Conservation (phyloP, 1,140 invertebrate species). For the Chelonus insularis region DNA sequence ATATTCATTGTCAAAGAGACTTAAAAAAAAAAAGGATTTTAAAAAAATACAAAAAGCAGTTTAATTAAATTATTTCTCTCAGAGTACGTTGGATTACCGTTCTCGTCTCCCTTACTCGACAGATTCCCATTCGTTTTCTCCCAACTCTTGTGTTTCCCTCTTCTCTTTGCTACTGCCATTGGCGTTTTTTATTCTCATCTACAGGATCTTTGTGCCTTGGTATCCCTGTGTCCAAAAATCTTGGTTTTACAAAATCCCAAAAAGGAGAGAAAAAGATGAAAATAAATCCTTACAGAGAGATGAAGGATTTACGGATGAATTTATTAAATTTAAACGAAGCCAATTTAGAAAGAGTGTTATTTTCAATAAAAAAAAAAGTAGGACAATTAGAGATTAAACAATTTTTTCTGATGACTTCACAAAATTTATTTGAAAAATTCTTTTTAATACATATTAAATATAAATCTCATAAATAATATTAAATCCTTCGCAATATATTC, state of each 20-base stretch:
- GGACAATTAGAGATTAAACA: too few species aligned
- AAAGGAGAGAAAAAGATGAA: neutral
- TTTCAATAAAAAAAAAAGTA: too few species aligned
- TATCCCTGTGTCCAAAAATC: neutral
- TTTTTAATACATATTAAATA: too few species aligned
- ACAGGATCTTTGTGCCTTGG: too few species aligned
- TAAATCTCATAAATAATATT: too few species aligned
- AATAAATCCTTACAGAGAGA: neutral
- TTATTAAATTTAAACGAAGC: too few species aligned
- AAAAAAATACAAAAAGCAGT: neutral
- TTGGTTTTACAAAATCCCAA: neutral
- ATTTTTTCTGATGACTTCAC: too few species aligned
- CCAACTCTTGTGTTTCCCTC: neutral
- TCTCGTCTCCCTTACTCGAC: neutral
- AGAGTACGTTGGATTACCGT: constrained; percentile 5
- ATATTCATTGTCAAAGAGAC: constrained; percentile 3
- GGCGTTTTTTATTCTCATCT: neutral
- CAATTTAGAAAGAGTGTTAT: too few species aligned
- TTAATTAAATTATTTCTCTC: constrained; percentile 14
- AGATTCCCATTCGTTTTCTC: neutral
- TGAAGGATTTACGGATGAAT: too few species aligned
- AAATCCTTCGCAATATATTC: too few species aligned
- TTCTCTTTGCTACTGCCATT: neutral
- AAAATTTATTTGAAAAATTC: too few species aligned
- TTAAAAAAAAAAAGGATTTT: neutral